Base-by-base conservation (phyloP, 2,113 vertebrate species). In the Brienomyrus longianalis region DNA sequence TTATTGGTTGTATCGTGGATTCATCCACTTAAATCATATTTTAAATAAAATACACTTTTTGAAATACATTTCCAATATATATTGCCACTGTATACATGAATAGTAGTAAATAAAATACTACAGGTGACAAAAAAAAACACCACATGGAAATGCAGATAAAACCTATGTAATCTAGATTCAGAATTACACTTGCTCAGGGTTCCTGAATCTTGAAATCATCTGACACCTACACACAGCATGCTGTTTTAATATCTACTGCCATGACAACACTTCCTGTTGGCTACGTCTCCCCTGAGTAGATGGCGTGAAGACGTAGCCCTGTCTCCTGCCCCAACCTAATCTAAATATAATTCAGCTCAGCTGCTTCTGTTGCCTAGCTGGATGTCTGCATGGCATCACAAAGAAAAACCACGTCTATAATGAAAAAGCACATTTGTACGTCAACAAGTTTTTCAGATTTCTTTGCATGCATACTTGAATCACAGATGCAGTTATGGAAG, bases 251-350 rank as follows among this genome's bases (percentile, higher is more conserved):
- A 86, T 66, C 66, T 48, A 90, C 88, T 84, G 77, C 89, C 88
- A 91, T 90, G 90, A 90, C 90, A 91, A 91, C 90, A 35, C 77
- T 88, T 85, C 83, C 74, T 88, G 77, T 88, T 88, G 89, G 89
- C 90, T 54, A 88, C 56, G 43, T 80, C 27, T 90, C 66, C n/a
- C 54, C 56, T 85, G 50, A 66, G 74, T 59, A 54, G 31, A 86
- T 74, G 85, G 59, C 31, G 5, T 80, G n/a, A 80, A 43, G 74
- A 80, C 35, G 10, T 43, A 80, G 35, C 74, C 35, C 35, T 80
- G 74, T 19, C 74, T 17, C 35, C 35, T 19, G 74, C 39, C 43
- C 35, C 35, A 39, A 19, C 35, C 62, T 31, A 70, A 70, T 31
- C n/a, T 31, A 70, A 70, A 70, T 70, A 70, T 70, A 70, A 70